phyloP scores from a whole-genome alignment of 1,140 invertebrate genomes.

The Apis mellifera region Amel_HAv3.1 CM009931.2:25330001-25330500 shows the following conservation, averaged over 20 bases:
- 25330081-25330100: background rate
- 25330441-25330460: background rate
- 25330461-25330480: too few relatives aligned
- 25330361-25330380: conserved; percentile 83
- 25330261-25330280: conserved; percentile 86
- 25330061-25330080: background rate
- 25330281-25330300: conserved; percentile 86
- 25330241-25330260: conserved; percentile 89
- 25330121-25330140: background rate
- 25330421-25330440: conserved; percentile 83
- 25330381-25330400: conserved; percentile 89
- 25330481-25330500: background rate
- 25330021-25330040: conserved; percentile 77
- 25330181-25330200: conserved; percentile 82
- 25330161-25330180: conserved; percentile 36
- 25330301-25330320: conserved; percentile 88
- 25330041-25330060: conserved; percentile 72
- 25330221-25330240: conserved; percentile 89
- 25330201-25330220: conserved; percentile 87
- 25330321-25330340: conserved; percentile 89
- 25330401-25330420: conserved; percentile 91
- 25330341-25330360: conserved; percentile 80
- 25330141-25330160: background rate
- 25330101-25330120: background rate
- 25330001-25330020: conserved; percentile 77